Percentiles rank a stretch among this genome's conserved stretches.
Evolutionary conservation across 2,797 vertebrate species (phyloP).

Genomic region (Yasuhikotakia modesta): DNA sequence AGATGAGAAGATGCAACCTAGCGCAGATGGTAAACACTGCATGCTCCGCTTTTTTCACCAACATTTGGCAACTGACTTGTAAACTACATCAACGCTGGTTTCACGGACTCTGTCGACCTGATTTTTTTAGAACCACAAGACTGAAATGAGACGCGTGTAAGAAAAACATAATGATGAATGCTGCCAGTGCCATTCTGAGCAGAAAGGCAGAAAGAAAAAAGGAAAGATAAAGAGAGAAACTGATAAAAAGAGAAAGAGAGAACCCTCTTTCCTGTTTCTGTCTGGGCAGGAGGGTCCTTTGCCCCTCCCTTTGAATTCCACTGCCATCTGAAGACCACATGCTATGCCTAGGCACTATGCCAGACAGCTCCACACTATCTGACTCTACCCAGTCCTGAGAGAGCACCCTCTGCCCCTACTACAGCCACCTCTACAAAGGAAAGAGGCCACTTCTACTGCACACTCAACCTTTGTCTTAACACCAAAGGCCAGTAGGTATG

Average conservation of each 20-base stretch:
- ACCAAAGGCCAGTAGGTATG: neutral
- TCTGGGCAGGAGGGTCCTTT: conserved; percentile 67
- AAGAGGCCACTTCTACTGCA: conserved; percentile 63
- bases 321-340: conserved; percentile 86
- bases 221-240: conserved; percentile 32
- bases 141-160: neutral
- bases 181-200: conserved; percentile 10
- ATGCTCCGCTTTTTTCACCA: conserved; percentile 68
- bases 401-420: conserved; percentile 69
- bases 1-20: conserved; percentile 53
- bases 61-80: conserved; percentile 21
- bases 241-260: conserved; percentile 49
- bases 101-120: neutral
- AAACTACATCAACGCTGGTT: conserved; percentile 3
- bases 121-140: conserved; percentile 4
- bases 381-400: conserved; percentile 77
- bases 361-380: conserved; percentile 76
- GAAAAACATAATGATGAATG: neutral
- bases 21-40: conserved; percentile 59
- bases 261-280: conserved; percentile 57
- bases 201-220: conserved; percentile 49
- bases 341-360: conserved; percentile 83
- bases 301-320: conserved; percentile 81
- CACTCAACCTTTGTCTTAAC: neutral
- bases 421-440: conserved; percentile 70